These are phyloP conservation scores for Adrianichthys oophorus DNA, from an alignment of 2,797 vertebrate species.

Conservation along the genomic window DNA sequence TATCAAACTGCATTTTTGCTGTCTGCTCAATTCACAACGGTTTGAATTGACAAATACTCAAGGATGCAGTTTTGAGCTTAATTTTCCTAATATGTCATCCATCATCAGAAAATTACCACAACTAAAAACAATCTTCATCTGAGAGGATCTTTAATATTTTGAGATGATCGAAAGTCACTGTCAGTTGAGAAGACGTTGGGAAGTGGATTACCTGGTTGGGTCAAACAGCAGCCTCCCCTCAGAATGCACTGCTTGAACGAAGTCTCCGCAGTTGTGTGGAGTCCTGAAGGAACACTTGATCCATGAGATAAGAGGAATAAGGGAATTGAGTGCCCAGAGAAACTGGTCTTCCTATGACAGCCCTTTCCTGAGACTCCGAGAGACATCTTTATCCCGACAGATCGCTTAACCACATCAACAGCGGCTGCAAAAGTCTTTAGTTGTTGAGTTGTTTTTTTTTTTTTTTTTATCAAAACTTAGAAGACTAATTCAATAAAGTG, in stretches of 20 bases:
- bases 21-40: too few relatives aligned
- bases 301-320: slow-evolving; percentile 93
- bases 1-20: too few relatives aligned
- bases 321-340: slow-evolving; percentile 81
- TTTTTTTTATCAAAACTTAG: slow-evolving; percentile 43
- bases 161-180: too few relatives aligned
- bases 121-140: too few relatives aligned
- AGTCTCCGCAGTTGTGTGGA: slow-evolving; percentile 80
- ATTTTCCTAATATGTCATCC: too few relatives aligned
- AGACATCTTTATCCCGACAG: slow-evolving; percentile 70
- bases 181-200: too few relatives aligned
- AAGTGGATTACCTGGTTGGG: slow-evolving; percentile 79
- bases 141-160: too few relatives aligned
- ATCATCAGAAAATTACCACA: too few relatives aligned
- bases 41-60: too few relatives aligned
- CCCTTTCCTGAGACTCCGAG: slow-evolving; percentile 64
- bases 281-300: slow-evolving; percentile 99
- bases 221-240: slow-evolving; percentile 66
- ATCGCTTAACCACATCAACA: slow-evolving; percentile 71
- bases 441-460: slow-evolving; percentile 10
- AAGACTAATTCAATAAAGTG: slow-evolving; percentile 42
- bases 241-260: slow-evolving; percentile 80
- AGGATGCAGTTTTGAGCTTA: too few relatives aligned
- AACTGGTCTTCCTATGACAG: slow-evolving; percentile 71
- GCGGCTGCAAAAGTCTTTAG: slow-evolving; percentile 60